Evolutionary conservation across 2,113 vertebrate genomes (phyloP).

Genomic region (Varanus komodoensis): DNA sequence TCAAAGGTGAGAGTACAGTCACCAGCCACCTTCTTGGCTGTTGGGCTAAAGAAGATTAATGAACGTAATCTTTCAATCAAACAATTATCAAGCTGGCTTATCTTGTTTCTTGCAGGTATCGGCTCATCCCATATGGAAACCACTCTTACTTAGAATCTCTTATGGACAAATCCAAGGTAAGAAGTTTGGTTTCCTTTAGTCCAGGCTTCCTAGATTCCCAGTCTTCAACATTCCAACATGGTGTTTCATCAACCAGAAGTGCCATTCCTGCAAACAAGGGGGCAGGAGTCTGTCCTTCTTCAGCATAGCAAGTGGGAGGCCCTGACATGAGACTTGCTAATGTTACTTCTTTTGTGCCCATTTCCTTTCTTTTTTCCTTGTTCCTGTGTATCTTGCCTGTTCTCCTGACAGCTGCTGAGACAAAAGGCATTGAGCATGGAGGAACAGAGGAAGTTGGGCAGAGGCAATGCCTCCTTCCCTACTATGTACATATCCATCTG

Average conservation of each 20-base stretch:
- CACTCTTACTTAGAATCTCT: constrained; percentile 97
- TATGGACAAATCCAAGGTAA: constrained; percentile 96
- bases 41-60: neutral
- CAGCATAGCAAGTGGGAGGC: too few relatives aligned
- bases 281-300: too few relatives aligned
- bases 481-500: too few relatives aligned
- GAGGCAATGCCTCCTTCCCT: too few relatives aligned
- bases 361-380: too few relatives aligned
- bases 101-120: constrained; percentile 83
- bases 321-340: too few relatives aligned
- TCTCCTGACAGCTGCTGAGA: too few relatives aligned
- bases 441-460: too few relatives aligned
- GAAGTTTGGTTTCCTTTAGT: neutral
- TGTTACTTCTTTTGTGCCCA: too few relatives aligned
- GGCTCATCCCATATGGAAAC: constrained; percentile 96
- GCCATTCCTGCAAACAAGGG: too few relatives aligned
- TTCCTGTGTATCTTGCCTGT: too few relatives aligned
- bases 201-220: neutral
- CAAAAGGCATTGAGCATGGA: too few relatives aligned
- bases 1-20: constrained; percentile 82
- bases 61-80: neutral
- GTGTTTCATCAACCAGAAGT: neutral
- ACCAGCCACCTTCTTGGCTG: rapidly evolving
- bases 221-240: neutral
- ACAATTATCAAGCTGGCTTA: neutral